Evolutionary conservation across 2,797 vertebrate genomes (phyloP).

Genomic region (Aldrovandia affinis): DNA sequence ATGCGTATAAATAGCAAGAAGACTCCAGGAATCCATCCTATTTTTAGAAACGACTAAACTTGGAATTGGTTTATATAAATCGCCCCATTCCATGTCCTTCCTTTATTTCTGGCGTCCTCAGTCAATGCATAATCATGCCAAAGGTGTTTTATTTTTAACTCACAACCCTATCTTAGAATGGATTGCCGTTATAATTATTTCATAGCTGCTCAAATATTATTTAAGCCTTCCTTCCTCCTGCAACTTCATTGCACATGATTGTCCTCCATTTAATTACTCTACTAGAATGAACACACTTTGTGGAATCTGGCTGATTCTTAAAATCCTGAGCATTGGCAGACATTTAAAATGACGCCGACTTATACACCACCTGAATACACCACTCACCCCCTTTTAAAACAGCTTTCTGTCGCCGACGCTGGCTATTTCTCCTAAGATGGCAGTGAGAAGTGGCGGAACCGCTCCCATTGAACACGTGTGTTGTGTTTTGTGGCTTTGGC

Average conservation of each 20-base stretch:
- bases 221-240: not conserved
- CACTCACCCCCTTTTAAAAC: not conserved
- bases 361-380: not conserved
- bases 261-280: not conserved
- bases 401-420: not conserved
- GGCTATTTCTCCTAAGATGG: not conserved
- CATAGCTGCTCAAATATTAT: not conserved
- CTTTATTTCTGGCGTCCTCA: not conserved
- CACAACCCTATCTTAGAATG: not conserved
- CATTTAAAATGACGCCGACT: not conserved
- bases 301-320: not conserved
- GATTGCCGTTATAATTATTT: not conserved
- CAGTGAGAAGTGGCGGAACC: not conserved
- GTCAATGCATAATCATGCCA: slow-evolving; percentile 8
- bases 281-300: not conserved
- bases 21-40: not conserved
- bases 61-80: not conserved
- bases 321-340: not conserved
- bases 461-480: not conserved
- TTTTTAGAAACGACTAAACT: not conserved
- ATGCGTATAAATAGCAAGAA: not conserved
- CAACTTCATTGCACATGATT: not conserved
- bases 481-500: slow-evolving; percentile 32
- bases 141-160: not conserved
- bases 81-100: not conserved